Percentiles rank a stretch among this genome's conserved stretches.
phyloP scores from a whole-genome alignment of 2,797 vertebrate genomes.

The Silurus aristotelis region DNA sequence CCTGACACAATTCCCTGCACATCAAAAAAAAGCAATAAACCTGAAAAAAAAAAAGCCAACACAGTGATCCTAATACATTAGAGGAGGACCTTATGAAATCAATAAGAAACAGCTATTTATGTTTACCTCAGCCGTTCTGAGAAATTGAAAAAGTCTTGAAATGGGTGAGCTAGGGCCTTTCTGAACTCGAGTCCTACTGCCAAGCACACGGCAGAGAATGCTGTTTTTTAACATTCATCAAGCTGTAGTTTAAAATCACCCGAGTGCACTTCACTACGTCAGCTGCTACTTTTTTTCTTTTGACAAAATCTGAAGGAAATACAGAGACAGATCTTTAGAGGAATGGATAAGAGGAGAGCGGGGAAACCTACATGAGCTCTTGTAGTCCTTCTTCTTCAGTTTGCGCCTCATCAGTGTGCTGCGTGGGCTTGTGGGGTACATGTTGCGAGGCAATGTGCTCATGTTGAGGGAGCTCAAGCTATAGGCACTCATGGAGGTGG shows the following conservation, averaged over 20 bases:
- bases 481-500: slow-evolving; percentile 95
- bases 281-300: not conserved
- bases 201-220: not conserved
- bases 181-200: slow-evolving; percentile 4
- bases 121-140: slow-evolving; percentile 52
- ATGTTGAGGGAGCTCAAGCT: slow-evolving; percentile 97
- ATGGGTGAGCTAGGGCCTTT: slow-evolving; percentile 32
- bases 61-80: slow-evolving; percentile 34
- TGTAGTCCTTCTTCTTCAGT: slow-evolving; percentile 98
- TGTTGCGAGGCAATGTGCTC: slow-evolving; percentile 92
- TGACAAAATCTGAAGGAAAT: not conserved
- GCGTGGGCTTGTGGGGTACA: slow-evolving; percentile 94
- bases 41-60: slow-evolving; percentile 21
- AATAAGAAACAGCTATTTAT: slow-evolving; percentile 51
- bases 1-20: not conserved
- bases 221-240: slow-evolving; percentile 25
- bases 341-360: not conserved
- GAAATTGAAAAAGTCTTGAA: slow-evolving; percentile 45
- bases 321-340: not conserved
- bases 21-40: slow-evolving; percentile 30
- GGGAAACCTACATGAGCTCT: slow-evolving; percentile 89
- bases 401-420: slow-evolving; percentile 95
- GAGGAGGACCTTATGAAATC: slow-evolving; percentile 49
- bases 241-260: slow-evolving; percentile 17
- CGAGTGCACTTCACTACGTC: slow-evolving; percentile 7